Conservation (phyloP, 2,797 vertebrate genomes). For the Todus mexicanus region DNA sequence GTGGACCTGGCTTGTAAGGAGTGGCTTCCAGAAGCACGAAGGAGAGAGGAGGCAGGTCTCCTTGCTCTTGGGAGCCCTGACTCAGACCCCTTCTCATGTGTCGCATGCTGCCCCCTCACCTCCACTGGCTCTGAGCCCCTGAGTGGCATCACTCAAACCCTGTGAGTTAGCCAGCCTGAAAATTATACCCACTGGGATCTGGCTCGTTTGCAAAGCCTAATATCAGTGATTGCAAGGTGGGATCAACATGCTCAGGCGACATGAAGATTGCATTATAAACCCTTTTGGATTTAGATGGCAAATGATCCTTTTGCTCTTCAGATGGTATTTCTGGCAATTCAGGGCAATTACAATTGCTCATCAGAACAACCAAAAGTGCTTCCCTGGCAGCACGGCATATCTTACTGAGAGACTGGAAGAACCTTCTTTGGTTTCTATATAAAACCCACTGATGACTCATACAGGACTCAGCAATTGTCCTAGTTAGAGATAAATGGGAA, state of each 20-base stretch:
- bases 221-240: conserved; percentile 49
- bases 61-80: conserved; percentile 45
- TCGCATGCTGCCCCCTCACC: background rate
- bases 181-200: conserved; percentile 60
- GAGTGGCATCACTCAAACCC: conserved; percentile 54
- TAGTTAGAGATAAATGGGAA: conserved; percentile 67
- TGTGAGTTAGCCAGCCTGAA: conserved; percentile 49
- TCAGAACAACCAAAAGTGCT: conserved; percentile 67
- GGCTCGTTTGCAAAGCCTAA: conserved; percentile 51
- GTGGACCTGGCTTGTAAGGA: conserved; percentile 17
- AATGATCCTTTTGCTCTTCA: conserved; percentile 68
- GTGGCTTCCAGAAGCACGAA: conserved; percentile 46
- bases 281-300: conserved; percentile 64
- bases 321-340: conserved; percentile 73
- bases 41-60: conserved; percentile 34
- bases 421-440: conserved; percentile 71
- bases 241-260: conserved; percentile 6
- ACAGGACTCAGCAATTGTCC: conserved; percentile 64
- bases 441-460: conserved; percentile 68
- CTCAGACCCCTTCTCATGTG: conserved; percentile 52
- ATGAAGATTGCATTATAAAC: conserved; percentile 67
- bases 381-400: conserved; percentile 61
- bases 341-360: conserved; percentile 53
- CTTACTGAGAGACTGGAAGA: conserved; percentile 71
- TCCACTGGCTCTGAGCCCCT: conserved; percentile 23